Evolutionary conservation across 2,797 vertebrate genomes (phyloP).

Genomic region (Spatula versicolor): DNA sequence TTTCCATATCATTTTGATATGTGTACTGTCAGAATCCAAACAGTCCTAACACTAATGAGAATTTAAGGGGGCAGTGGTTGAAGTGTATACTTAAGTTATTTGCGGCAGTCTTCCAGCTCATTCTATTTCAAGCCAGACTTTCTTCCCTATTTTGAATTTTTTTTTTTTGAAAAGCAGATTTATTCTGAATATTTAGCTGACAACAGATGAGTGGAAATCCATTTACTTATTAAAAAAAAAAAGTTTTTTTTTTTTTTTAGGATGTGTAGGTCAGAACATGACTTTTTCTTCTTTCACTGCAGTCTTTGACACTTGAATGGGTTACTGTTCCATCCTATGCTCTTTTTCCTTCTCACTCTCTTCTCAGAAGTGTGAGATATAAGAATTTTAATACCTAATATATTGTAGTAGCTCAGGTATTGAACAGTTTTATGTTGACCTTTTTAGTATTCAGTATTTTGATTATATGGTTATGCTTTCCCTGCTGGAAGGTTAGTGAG

Average conservation of each 20-base stretch:
- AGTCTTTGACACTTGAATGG: background rate
- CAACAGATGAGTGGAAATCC: background rate
- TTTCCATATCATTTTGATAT: background rate
- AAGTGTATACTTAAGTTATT: background rate
- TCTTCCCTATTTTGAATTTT: background rate
- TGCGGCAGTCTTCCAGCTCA: background rate
- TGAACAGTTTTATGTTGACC: background rate
- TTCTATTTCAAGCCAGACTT: background rate
- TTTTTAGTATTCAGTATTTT: constrained; percentile 49
- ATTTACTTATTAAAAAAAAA: background rate
- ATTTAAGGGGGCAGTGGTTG: background rate
- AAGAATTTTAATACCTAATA: background rate
- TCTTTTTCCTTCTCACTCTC: background rate
- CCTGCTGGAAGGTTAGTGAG: background rate
- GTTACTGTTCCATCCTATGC: background rate
- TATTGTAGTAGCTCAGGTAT: background rate
- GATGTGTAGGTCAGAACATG: background rate
- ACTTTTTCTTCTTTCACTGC: background rate
- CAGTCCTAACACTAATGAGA: background rate
- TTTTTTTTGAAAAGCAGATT: background rate
- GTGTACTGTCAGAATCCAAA: background rate
- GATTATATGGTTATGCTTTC: constrained; percentile 25
- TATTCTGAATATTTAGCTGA: background rate
- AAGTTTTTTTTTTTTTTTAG: no score
- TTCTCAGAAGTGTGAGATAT: background rate